These are phyloP conservation scores for Beaufortia kweichowensis DNA, from an alignment of 2,113 vertebrate species.

Conservation along the genomic window DNA sequence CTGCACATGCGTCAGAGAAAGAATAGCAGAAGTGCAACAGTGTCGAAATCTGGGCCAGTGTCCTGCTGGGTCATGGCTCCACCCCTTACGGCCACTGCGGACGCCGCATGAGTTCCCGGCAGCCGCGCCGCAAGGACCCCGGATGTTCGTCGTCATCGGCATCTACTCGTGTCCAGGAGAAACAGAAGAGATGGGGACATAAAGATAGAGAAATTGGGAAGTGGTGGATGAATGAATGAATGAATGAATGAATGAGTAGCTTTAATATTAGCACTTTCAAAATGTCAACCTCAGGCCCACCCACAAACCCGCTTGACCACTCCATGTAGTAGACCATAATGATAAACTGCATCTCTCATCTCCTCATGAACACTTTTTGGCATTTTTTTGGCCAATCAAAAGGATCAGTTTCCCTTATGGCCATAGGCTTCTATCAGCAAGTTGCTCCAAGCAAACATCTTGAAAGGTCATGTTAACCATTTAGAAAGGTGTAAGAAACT, in stretches of 20 bases:
- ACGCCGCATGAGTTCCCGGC: constrained; percentile 54
- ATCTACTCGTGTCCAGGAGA: constrained; percentile 7
- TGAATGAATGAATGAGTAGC: constrained; percentile 14
- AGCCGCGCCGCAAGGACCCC: constrained; percentile 45
- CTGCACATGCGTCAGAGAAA: constrained; percentile 27
- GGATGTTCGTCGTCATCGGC: constrained; percentile 39
- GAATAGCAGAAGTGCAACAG: constrained; percentile 56
- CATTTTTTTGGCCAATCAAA: neutral
- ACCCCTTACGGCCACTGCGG: constrained; percentile 57
- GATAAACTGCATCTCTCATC: neutral
- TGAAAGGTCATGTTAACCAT: constrained; percentile 4
- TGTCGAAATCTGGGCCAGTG: constrained; percentile 58
- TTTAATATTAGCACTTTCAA: constrained; percentile 17
- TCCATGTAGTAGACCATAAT: neutral
- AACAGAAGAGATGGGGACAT: neutral
- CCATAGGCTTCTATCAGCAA: too few relatives aligned
- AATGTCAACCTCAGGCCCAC: neutral
- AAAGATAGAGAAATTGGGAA: constrained; percentile 16
- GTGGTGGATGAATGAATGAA: constrained; percentile 30
- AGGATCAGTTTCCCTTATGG: neutral
- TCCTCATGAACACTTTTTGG: neutral
- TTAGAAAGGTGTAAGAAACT: constrained; percentile 13
- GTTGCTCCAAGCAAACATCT: neutral
- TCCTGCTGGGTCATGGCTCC: constrained; percentile 48
- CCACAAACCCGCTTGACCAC: neutral